Evolutionary conservation across 2,888 invertebrate genomes (phyloP).

Genomic region (Lepidocyrtinus sp.): DNA sequence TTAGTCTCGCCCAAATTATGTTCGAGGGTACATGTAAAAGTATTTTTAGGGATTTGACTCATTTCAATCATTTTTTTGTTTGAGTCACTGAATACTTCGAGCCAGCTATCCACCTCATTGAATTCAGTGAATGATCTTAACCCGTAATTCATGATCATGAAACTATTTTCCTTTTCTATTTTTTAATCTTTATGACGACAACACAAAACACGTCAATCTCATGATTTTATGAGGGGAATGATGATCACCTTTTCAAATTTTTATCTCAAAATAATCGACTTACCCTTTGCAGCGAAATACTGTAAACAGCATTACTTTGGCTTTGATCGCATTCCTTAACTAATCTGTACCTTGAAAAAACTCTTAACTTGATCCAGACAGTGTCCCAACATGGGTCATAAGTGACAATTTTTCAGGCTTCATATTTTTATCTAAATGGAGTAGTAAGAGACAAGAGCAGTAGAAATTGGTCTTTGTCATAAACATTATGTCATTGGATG

Average conservation of each 20-base stretch:
- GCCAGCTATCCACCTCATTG: not conserved
- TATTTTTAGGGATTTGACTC: not conserved
- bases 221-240: not conserved
- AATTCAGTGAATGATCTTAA: not conserved
- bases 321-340: too few relatives aligned
- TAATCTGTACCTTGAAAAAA: constrained; percentile 3
- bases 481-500: not conserved
- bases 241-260: not conserved
- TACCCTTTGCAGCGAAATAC: not conserved
- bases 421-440: too few relatives aligned
- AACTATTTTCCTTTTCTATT: not conserved
- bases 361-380: not conserved
- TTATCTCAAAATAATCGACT: not conserved
- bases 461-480: too few relatives aligned
- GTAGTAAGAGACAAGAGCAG: too few relatives aligned
- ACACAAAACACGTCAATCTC: constrained; percentile 11
- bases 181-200: not conserved
- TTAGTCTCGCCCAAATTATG: not conserved
- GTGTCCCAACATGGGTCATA: not conserved
- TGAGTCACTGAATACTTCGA: too few relatives aligned
- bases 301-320: too few relatives aligned
- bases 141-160: not conserved
- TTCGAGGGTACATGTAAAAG: not conserved
- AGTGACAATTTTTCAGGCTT: too few relatives aligned
- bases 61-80: not conserved